Percentiles rank a stretch among this genome's conserved stretches.
Conservation (phyloP, 2,888 invertebrate genomes). For the Eledone cirrhosa region DNA sequence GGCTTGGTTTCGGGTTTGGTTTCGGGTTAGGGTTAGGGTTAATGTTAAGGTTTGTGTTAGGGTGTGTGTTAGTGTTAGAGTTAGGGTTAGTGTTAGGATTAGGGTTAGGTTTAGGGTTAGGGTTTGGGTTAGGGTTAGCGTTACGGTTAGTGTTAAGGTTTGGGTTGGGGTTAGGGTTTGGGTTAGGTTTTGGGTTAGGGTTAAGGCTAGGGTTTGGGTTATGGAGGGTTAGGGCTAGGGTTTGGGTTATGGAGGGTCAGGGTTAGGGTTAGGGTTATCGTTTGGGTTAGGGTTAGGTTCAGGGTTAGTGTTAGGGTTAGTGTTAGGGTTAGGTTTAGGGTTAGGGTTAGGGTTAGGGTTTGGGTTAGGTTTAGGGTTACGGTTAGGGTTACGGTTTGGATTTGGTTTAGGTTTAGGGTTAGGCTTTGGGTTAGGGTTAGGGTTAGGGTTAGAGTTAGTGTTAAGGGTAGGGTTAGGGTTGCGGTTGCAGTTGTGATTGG, state of each 20-base stretch:
- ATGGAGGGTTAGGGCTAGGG: too few species aligned
- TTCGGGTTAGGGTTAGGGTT: neutral
- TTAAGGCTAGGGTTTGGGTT: neutral
- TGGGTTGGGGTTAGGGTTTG: too few species aligned
- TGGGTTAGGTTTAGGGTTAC: neutral
- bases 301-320: neutral
- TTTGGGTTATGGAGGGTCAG: too few species aligned
- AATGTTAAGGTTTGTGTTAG: neutral
- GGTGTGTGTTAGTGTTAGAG: too few species aligned
- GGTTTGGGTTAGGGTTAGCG: neutral
- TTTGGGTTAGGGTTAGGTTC: too few species aligned
- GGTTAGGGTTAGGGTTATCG: too few species aligned
- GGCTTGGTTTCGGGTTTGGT: neutral
- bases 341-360: neutral
- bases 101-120: neutral
- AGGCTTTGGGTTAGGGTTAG: neutral
- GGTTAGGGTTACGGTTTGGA: too few species aligned
- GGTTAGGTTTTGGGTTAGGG: too few species aligned
- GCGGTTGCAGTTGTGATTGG: neutral
- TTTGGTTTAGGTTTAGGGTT: too few species aligned
- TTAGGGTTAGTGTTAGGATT: neutral
- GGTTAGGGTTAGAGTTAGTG: too few species aligned
- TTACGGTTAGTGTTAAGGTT: too few species aligned
- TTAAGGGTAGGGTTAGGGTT: neutral
- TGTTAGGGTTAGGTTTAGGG: neutral